Base-by-base conservation (phyloP, 2,888 invertebrate species). In the Marronus borbonicus region DNA sequence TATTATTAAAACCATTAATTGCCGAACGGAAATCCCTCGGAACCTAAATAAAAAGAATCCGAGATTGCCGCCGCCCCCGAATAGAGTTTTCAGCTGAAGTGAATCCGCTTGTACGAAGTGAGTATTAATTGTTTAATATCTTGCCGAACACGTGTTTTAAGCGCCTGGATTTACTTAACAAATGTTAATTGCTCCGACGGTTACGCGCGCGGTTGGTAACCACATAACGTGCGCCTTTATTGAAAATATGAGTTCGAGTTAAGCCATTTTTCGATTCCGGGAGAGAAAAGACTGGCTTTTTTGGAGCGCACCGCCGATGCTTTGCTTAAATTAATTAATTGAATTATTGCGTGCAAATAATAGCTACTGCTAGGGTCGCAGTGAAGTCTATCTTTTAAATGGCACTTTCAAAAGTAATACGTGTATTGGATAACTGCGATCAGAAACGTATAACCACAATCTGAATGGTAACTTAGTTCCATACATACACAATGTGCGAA, bases 81-180 rank as follows among this genome's bases (percentile, higher is more conserved):
- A 58, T 58, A 60, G 70, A 62, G 78, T 80, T 79, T 82, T 81
- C 78, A 82, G 55, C 60, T 44, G 60, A 60, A 74, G 68, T 50
- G 28, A 50, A 5, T 28, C 49, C 68, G 68, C 50, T 68, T 68
- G 50, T 28, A 39, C 49, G 68, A 20, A 58, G 55, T 20, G 55
- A 58, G 85, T 85, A 88, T 88, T 88, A 87, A 88, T 87, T 87
- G 88, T 87, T 87, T 87, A 87, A 88, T 88, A 88, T 88, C 87
- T 88, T 87, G 83, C 83, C 86, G 83, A 86, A 87, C 88, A 87
- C 87, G 87, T 87, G 88, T 87, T 87, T 81, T 86, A 84, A 86
- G 86, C 87, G 85, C 85, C 31, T 85, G 87, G 87, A 87, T 88
- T 88, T 87, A 86, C 87, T 88, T 87, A 86, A 86, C 86, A 86